Evolutionary conservation across 2,113 vertebrate species (phyloP).

Genomic region (Stercorarius parasiticus): DNA sequence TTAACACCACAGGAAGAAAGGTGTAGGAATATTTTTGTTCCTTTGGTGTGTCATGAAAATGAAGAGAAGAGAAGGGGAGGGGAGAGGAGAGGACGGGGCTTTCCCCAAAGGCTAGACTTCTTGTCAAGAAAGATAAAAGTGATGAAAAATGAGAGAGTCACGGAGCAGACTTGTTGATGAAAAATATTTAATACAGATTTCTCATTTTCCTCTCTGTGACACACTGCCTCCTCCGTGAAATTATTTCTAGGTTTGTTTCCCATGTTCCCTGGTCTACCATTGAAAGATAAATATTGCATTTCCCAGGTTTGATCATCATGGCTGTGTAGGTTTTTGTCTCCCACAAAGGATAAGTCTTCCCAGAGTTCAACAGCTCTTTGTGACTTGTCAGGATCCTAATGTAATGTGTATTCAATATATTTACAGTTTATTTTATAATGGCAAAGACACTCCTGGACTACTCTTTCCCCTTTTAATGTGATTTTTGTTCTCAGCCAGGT

Average conservation of each 20-base stretch:
- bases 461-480: neutral
- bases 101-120: neutral
- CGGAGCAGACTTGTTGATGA: neutral
- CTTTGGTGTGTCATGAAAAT: neutral
- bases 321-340: neutral
- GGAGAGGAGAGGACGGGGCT: neutral
- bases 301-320: neutral
- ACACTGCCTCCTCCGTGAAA: neutral
- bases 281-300: neutral
- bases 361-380: neutral
- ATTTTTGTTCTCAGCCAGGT: neutral
- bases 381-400: neutral
- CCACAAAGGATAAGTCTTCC: neutral
- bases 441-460: neutral
- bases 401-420: neutral
- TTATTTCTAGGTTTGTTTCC: neutral
- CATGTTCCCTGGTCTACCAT: neutral
- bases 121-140: conserved; percentile 2
- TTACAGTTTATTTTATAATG: neutral
- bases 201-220: neutral
- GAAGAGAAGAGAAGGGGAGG: neutral
- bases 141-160: neutral
- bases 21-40: neutral
- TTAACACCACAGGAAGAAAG: neutral
- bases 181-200: neutral